Evolutionary conservation across 2,888 invertebrate genomes (phyloP), one percentile per base, ranked within the genome.

Genomic region (Eupithecia pulchellata): DNA sequence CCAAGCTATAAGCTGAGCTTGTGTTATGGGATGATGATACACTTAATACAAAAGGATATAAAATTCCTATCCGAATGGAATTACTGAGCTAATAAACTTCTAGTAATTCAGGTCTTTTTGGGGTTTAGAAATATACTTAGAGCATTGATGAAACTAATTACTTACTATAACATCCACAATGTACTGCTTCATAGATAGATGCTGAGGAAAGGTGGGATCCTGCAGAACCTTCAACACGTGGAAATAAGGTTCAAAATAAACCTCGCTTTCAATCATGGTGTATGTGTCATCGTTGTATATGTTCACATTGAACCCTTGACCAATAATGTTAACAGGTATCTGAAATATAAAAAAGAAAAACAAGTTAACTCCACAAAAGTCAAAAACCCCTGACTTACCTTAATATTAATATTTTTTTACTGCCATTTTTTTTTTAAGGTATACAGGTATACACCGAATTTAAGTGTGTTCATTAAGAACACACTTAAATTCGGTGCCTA

Each of bases 211-310:
- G 17, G 88, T 83, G 47, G 96, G 94, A 6, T 90, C 89, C 83
- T 97, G 95, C 32, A 98, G 85, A 47, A 96, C 96, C 75, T 93
- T 94, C 64, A 97, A 91, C 0, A 97, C 96, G 78, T 97, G 96
- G 73, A 95, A 93, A 84, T 98, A 98, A 0, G 97, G 97, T 83
- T 97, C 97, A 86, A 97, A 98, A 86, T 97, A 98, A 0, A 97
- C 96, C 73, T 96, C 96, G 63, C 97, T 96, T 87, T 98, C 97
- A 34, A 97, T 95, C 96, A 98, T 96, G 0, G 95, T 86, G 78
- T 89, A 92, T 2, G 69, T 66, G 17, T 86, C 86, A 14, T 81
- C 77, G 32, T 82, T 82, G 62, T 77, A 82, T 2, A 90, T 72
- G 60, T 83, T 73, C 17, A 81, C 79, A 29, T 80, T 77, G 27